These are phyloP conservation scores for Steinernema feltiae DNA, from an alignment of 1,140 invertebrate genomes.

Conservation along the genomic window DNA sequence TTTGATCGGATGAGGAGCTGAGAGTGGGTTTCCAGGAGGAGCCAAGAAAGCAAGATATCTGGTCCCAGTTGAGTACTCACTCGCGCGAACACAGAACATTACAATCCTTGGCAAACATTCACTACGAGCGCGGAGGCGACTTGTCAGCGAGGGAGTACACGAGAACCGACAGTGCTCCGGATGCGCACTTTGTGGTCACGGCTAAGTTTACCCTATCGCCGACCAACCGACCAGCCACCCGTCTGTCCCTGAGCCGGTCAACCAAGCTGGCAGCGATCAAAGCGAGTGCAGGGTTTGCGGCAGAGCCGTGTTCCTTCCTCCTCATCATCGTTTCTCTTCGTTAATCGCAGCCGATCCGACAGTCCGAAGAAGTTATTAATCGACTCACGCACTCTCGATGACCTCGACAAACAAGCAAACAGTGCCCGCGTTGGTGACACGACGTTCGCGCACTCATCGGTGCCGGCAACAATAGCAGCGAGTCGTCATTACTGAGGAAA, in stretches of 20 bases:
- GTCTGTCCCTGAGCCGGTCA: background rate
- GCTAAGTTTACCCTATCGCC: background rate
- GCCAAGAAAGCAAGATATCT: background rate
- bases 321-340: background rate
- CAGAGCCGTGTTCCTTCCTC: background rate
- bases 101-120: slow-evolving; percentile 7
- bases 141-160: background rate
- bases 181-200: background rate
- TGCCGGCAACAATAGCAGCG: too few species aligned
- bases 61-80: background rate
- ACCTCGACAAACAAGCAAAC: background rate
- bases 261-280: background rate
- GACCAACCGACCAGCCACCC: too few species aligned
- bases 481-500: background rate
- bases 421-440: background rate
- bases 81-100: slow-evolving; percentile 7
- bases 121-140: background rate
- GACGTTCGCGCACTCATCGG: background rate
- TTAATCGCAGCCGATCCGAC: background rate
- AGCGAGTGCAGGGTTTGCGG: background rate
- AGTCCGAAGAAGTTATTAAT: slow-evolving; percentile 4
- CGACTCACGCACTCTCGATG: slow-evolving; percentile 8
- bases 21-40: too few species aligned
- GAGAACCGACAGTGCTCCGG: background rate
- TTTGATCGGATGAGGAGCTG: background rate